phyloP scores from a whole-genome alignment of 2,113 vertebrate species.

The Camelus bactrianus region DNA sequence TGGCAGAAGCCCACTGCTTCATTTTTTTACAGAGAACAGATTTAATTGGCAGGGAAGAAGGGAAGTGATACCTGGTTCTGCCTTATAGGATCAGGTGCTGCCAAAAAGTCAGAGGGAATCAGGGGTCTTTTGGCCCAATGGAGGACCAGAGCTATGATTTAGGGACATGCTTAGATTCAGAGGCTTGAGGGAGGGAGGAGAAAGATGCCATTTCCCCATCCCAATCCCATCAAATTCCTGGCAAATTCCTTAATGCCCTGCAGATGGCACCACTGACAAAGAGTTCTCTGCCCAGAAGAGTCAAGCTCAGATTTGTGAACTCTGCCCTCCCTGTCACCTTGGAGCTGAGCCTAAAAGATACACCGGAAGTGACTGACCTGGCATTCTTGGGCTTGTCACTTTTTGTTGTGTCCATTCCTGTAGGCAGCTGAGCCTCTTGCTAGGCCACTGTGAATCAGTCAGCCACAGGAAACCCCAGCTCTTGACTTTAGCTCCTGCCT shows the following conservation, averaged over 20 bases:
- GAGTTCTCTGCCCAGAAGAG: slow-evolving; percentile 45
- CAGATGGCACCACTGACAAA: slow-evolving; percentile 81
- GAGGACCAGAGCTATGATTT: neutral
- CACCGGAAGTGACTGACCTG: slow-evolving; percentile 49
- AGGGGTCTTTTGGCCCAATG: neutral
- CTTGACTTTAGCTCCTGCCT: neutral
- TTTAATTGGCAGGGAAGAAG: neutral
- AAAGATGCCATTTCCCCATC: slow-evolving; percentile 7
- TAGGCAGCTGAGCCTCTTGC: neutral
- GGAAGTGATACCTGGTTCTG: neutral
- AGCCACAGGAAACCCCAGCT: slow-evolving; percentile 39
- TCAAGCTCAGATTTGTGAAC: slow-evolving; percentile 54
- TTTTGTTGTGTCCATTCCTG: slow-evolving; percentile 56
- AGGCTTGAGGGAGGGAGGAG: neutral
- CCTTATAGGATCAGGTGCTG: neutral
- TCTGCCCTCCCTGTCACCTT: slow-evolving; percentile 54
- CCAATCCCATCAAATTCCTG: slow-evolving; percentile 43
- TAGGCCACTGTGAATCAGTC: slow-evolving; percentile 45
- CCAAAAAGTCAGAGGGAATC: neutral
- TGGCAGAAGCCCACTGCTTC: neutral
- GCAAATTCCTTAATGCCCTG: slow-evolving; percentile 78
- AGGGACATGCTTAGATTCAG: neutral
- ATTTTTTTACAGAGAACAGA: neutral
- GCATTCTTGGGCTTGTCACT: neutral
- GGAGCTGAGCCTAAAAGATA: slow-evolving; percentile 30